phyloP scores from a whole-genome alignment of 2,888 invertebrate species.

The Megastigmus dorsalis region DNA sequence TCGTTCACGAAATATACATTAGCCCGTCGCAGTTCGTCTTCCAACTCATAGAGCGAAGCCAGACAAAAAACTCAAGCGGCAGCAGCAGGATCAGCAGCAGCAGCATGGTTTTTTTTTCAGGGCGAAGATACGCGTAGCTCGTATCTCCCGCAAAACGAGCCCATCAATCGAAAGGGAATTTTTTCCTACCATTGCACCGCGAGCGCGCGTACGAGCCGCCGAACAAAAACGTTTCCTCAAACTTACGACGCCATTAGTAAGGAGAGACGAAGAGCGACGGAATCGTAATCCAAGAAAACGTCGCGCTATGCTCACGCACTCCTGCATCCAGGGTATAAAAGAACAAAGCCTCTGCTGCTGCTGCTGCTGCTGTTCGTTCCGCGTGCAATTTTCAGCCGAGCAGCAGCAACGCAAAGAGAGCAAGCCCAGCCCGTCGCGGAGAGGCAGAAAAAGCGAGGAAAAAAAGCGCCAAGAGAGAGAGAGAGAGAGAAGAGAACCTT shows the following conservation, averaged over 20 bases:
- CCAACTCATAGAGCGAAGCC: no score
- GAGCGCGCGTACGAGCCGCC: not conserved
- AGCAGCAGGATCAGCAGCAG: no score
- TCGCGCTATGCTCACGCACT: no score
- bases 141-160: constrained; percentile 15
- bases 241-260: constrained; percentile 43
- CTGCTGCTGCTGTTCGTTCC: not conserved
- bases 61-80: no score
- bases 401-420: not conserved
- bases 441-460: not conserved
- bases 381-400: constrained; percentile 10
- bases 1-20: no score
- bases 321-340: constrained; percentile 25
- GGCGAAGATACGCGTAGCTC: not conserved
- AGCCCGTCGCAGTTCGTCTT: no score
- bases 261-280: not conserved
- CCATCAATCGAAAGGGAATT: constrained; percentile 28
- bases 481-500: not conserved
- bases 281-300: constrained; percentile 14
- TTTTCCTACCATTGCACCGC: no score
- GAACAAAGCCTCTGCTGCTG: constrained; percentile 14
- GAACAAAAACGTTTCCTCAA: constrained; percentile 19
- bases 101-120: no score
- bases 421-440: no score
- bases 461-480: no score